Conservation (phyloP, 2,113 vertebrate species). For the Chaetops frenatus region DNA sequence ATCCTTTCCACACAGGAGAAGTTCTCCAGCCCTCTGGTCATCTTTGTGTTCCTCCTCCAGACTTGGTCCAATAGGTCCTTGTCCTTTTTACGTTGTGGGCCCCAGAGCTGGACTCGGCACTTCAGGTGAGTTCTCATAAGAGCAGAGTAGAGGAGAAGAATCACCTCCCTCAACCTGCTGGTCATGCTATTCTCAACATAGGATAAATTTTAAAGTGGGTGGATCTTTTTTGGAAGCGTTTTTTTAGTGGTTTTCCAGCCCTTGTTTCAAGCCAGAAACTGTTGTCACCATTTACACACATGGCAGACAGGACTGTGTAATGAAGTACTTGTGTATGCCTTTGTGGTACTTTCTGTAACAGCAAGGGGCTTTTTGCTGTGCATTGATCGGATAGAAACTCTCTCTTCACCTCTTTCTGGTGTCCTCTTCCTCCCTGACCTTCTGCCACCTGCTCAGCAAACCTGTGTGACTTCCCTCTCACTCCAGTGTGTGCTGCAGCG, state of each 20-base stretch:
- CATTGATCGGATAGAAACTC: background rate
- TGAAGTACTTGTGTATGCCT: background rate
- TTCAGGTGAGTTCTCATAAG: background rate
- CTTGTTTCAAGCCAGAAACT: background rate
- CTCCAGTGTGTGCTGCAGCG: accelerated
- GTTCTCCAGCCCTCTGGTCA: background rate
- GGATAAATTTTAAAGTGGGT: background rate
- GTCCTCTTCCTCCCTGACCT: background rate
- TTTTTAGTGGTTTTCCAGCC: background rate
- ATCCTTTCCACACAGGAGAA: background rate
- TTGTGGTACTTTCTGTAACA: background rate
- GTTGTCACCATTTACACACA: accelerated
- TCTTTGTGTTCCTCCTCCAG: background rate
- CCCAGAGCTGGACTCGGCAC: background rate
- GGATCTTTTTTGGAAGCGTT: background rate
- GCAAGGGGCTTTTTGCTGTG: background rate
- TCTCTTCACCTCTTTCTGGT: background rate
- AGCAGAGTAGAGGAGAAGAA: background rate
- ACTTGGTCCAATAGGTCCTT: background rate
- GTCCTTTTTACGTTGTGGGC: background rate
- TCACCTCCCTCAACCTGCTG: background rate
- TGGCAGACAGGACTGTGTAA: background rate
- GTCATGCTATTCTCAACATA: background rate
- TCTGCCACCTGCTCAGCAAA: background rate
- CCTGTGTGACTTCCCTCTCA: background rate